Conservation (phyloP, 2,888 invertebrate species). For the Bembecia ichneumoniformis region DNA sequence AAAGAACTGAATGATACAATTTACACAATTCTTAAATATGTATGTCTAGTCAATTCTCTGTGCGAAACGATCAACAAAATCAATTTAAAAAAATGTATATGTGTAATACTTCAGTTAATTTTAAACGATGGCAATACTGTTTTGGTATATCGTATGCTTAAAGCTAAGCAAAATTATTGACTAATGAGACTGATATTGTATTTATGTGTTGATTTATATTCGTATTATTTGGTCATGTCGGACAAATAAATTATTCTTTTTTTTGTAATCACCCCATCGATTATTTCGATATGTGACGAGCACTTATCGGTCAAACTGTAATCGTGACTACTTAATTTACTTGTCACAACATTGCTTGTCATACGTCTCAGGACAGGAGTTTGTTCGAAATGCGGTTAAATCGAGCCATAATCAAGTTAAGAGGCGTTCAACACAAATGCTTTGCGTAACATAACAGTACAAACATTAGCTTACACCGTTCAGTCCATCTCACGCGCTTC, state of each 20-base stretch:
- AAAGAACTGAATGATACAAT: slow-evolving; percentile 11
- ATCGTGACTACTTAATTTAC: too few species aligned
- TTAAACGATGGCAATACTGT: slow-evolving; percentile 1
- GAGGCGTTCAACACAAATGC: slow-evolving; percentile 4
- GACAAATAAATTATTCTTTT: slow-evolving; percentile 4
- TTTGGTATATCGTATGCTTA: neutral
- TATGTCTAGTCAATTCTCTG: slow-evolving; percentile 25
- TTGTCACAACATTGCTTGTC: too few species aligned
- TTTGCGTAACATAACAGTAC: slow-evolving; percentile 28
- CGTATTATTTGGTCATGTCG: slow-evolving; percentile 23
- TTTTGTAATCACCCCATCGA: too few species aligned
- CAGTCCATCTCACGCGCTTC: slow-evolving; percentile 47
- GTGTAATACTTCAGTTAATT: slow-evolving; percentile 4
- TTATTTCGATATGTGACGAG: too few species aligned
- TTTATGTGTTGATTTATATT: slow-evolving; percentile 37
- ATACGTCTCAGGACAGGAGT: too few species aligned
- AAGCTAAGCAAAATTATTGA: slow-evolving; percentile 30
- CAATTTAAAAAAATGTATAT: slow-evolving; percentile 4
- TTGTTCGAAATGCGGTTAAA: too few species aligned
- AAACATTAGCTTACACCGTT: slow-evolving; percentile 27
- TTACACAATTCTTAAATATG: slow-evolving; percentile 18
- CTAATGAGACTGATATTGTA: slow-evolving; percentile 58
- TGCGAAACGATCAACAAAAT: neutral
- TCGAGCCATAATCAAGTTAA: slow-evolving; percentile 2
- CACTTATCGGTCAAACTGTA: too few species aligned